These are phyloP conservation scores for Drosophila bipectinata DNA, from an alignment of 1,140 invertebrate genomes.

Conservation along the genomic window DNA sequence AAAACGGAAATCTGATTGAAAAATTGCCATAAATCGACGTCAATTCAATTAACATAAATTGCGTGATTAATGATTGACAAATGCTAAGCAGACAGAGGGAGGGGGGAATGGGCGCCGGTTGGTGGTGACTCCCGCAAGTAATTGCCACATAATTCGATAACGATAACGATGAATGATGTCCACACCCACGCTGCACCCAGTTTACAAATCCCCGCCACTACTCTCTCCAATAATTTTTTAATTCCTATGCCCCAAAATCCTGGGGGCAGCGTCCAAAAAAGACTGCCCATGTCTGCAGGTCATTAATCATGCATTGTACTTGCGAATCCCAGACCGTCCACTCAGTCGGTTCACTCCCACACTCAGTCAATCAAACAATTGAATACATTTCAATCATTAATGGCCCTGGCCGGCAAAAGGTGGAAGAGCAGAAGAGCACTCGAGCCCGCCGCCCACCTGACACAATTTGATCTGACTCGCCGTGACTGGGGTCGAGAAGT, in stretches of 20 bases:
- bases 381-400: constrained; percentile 80
- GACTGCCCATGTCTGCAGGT: constrained; percentile 38
- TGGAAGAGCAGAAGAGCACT: constrained; percentile 12
- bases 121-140: constrained; percentile 40
- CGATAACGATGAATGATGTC: constrained; percentile 58
- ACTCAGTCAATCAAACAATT: constrained; percentile 75
- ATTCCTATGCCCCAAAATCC: constrained; percentile 45
- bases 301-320: constrained; percentile 78
- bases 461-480: constrained; percentile 66
- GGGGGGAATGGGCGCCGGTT: neutral
- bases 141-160: constrained; percentile 72
- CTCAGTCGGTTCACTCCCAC: constrained; percentile 22
- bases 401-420: constrained; percentile 22
- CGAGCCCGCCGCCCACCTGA: constrained; percentile 19
- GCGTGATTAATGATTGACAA: constrained; percentile 75
- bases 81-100: constrained; percentile 62
- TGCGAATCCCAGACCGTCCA: constrained; percentile 28
- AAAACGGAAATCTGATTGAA: constrained; percentile 56
- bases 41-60: constrained; percentile 81
- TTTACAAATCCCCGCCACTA: constrained; percentile 39
- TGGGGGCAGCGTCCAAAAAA: constrained; percentile 18
- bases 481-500: constrained; percentile 44
- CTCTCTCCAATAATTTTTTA: constrained; percentile 70
- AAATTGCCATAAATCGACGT: constrained; percentile 75
- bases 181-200: constrained; percentile 7